Conservation (phyloP, 2,113 vertebrate genomes). For the Tenebrosternarchus preto region DNA sequence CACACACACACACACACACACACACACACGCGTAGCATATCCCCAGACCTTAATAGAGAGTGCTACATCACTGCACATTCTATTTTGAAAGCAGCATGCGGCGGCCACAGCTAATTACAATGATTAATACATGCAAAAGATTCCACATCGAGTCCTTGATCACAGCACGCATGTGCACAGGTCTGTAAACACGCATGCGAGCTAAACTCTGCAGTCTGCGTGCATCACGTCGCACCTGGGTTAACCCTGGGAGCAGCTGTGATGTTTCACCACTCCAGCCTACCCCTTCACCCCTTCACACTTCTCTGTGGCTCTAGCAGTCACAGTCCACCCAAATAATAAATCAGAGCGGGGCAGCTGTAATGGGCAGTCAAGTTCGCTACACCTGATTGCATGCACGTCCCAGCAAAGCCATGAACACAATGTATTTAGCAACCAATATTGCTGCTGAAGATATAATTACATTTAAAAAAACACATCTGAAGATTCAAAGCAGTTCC, state of each 20-base stretch:
- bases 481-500: background rate
- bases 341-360: background rate
- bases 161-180: background rate
- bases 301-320: slow-evolving; percentile 21
- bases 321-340: background rate
- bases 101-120: slow-evolving; percentile 46
- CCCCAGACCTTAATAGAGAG: slow-evolving; percentile 30
- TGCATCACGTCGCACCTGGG: slow-evolving; percentile 28
- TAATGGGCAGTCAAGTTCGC: background rate
- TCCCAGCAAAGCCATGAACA: background rate
- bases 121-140: slow-evolving; percentile 45
- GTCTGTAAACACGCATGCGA: slow-evolving; percentile 8
- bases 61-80: slow-evolving; percentile 46
- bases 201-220: slow-evolving; percentile 31
- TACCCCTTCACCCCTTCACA: slow-evolving; percentile 46
- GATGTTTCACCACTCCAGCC: slow-evolving; percentile 18
- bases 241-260: slow-evolving; percentile 38
- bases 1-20: background rate
- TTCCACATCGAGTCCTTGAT: slow-evolving; percentile 17
- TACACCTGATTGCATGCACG: background rate
- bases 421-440: background rate
- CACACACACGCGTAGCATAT: background rate
- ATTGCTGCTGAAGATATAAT: background rate
- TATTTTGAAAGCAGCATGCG: slow-evolving; percentile 37
- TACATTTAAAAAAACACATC: background rate